Conservation (phyloP, 1,140 invertebrate species). For the Drosophila simulans region DNA sequence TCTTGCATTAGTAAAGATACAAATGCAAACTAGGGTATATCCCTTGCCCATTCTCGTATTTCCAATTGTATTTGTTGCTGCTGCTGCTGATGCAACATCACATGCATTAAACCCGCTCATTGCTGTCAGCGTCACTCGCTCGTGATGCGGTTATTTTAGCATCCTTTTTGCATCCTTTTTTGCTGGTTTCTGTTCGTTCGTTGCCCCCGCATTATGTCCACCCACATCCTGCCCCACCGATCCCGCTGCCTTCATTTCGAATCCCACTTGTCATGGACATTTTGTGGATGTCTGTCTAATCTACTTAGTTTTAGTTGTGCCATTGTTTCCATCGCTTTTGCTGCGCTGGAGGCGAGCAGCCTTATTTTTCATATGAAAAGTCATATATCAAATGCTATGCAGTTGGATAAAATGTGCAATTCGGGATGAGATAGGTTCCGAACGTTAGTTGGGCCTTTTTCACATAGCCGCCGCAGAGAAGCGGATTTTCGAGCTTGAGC, state of each 20-base stretch:
- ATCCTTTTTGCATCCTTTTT: constrained; percentile 32
- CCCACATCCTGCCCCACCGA: background rate
- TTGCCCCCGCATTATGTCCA: constrained; percentile 28
- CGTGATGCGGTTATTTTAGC: constrained; percentile 63
- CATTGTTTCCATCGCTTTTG: constrained; percentile 36
- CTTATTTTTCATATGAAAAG: constrained; percentile 43
- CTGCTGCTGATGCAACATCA: constrained; percentile 51
- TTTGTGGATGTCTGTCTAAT: constrained; percentile 50
- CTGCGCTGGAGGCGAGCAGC: constrained; percentile 2
- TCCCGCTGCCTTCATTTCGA: background rate
- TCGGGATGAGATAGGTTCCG: background rate
- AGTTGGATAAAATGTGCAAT: constrained; percentile 7
- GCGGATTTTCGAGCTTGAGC: constrained; percentile 8
- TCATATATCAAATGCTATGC: constrained; percentile 53
- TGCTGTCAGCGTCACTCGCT: constrained; percentile 70
- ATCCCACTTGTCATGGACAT: constrained; percentile 44
- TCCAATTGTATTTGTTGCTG: constrained; percentile 19
- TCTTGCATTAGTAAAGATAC: no score
- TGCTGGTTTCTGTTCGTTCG: constrained; percentile 13
- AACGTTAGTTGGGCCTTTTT: constrained; percentile 8
- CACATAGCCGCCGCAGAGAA: constrained; percentile 1
- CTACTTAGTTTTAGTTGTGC: constrained; percentile 48
- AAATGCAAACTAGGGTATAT: background rate
- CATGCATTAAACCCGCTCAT: constrained; percentile 80
- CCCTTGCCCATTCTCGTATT: background rate